These are phyloP conservation scores for Saccostrea glomerata DNA, from an alignment of 1,140 invertebrate species.

Conservation along the genomic window DNA sequence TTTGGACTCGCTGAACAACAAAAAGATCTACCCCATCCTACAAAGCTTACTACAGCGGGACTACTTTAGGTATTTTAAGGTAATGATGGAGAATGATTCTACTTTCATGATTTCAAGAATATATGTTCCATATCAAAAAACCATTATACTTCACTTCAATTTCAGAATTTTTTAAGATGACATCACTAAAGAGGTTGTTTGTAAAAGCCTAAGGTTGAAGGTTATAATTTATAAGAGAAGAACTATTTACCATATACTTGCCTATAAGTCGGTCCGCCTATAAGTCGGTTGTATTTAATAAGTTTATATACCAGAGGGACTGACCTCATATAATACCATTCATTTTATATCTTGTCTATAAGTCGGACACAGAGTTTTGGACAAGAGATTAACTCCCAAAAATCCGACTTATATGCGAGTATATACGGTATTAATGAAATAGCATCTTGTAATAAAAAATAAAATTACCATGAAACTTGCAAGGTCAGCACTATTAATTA, in stretches of 20 bases:
- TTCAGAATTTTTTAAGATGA: background rate
- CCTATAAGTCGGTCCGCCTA: too few species aligned
- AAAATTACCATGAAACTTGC: background rate
- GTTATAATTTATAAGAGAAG: background rate
- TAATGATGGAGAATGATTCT: conserved; percentile 69
- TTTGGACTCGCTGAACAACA: conserved; percentile 96
- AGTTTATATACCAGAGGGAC: too few species aligned
- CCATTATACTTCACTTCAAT: background rate
- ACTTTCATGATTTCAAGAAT: background rate
- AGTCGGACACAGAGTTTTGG: too few species aligned
- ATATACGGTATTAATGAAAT: too few species aligned
- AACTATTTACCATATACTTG: too few species aligned
- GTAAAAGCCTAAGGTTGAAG: background rate
- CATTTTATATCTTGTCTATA: too few species aligned
- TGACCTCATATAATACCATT: too few species aligned
- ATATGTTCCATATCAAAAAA: too few species aligned
- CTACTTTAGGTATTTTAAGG: conserved; percentile 98
- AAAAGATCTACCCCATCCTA: conserved; percentile 93
- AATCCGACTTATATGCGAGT: too few species aligned
- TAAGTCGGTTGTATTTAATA: too few species aligned
- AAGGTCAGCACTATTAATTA: background rate
- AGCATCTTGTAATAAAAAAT: too few species aligned
- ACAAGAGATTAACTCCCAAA: too few species aligned
- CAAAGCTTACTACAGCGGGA: conserved; percentile 93
- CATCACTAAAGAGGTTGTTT: background rate